phyloP scores from a whole-genome alignment of 2,113 vertebrate species.

The Tragelaphus imberbis region DNA sequence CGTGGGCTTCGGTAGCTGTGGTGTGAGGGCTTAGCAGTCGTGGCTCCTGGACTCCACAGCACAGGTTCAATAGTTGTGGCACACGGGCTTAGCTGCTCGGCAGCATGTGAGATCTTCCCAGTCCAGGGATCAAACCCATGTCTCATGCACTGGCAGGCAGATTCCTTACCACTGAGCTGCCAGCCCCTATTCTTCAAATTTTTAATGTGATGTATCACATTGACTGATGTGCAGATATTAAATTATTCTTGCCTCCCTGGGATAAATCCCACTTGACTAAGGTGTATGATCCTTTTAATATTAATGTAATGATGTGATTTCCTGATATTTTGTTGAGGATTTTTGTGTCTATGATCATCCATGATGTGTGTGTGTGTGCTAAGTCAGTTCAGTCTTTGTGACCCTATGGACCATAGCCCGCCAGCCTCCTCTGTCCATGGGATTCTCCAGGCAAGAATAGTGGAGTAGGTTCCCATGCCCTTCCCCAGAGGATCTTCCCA shows the following conservation, averaged over 20 bases:
- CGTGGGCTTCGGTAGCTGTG: not conserved
- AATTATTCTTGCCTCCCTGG: not conserved
- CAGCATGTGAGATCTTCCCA: not conserved
- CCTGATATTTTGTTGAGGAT: not conserved
- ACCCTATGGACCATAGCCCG: not conserved
- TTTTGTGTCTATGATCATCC: not conserved
- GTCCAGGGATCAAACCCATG: not conserved
- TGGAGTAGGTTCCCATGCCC: not conserved
- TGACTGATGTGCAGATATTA: not conserved
- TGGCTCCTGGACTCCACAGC: not conserved
- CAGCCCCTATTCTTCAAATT: not conserved
- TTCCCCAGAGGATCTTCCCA: not conserved
- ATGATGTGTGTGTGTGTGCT: not conserved
- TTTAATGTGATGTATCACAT: not conserved
- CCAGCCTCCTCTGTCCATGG: not conserved
- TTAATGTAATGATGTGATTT: not conserved
- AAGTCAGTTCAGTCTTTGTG: not conserved
- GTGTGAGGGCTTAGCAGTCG: not conserved
- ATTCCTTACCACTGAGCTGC: not conserved
- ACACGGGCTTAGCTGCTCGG: not conserved
- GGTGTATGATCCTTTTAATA: not conserved
- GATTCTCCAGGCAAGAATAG: not conserved
- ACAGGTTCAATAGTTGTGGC: not conserved
- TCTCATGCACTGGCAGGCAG: not conserved
- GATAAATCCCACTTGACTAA: not conserved